Percentiles rank a stretch among this genome's conserved stretches.
Conservation (phyloP, 2,888 invertebrate genomes). For the Merodon equestris region DNA sequence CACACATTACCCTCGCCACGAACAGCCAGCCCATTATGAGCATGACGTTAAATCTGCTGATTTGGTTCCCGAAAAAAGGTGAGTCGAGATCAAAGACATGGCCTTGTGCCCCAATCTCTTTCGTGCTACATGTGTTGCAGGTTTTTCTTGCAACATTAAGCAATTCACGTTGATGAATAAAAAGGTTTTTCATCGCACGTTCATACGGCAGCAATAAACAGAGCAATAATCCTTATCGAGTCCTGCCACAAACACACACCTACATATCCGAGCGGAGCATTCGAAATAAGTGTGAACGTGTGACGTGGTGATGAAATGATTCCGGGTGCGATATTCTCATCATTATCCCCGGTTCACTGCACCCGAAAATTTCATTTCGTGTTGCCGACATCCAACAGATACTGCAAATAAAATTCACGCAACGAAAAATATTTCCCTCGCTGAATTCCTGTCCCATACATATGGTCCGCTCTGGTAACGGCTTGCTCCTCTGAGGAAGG, state of each 20-base stretch:
- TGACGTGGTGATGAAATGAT: constrained; percentile 63
- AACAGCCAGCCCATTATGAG: constrained; percentile 60
- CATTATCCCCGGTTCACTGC: constrained; percentile 66
- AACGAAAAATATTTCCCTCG: constrained; percentile 57
- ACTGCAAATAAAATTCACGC: constrained; percentile 65
- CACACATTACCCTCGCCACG: too few species aligned
- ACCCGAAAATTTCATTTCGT: constrained; percentile 43
- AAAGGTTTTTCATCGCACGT: constrained; percentile 39
- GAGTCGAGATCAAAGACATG: constrained; percentile 63
- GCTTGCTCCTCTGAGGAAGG: too few species aligned
- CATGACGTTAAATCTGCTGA: constrained; percentile 67
- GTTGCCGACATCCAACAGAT: constrained; percentile 52
- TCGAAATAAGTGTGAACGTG: constrained; percentile 8
- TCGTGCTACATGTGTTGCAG: constrained; percentile 46
- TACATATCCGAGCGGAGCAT: too few species aligned
- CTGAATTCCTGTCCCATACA: constrained; percentile 40
- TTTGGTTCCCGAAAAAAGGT: constrained; percentile 50
- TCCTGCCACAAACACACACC: constrained; percentile 32
- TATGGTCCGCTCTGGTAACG: background rate
- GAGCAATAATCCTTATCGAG: constrained; percentile 68
- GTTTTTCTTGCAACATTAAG: constrained; percentile 68
- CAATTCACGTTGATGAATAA: constrained; percentile 67
- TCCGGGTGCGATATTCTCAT: constrained; percentile 63
- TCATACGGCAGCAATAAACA: constrained; percentile 61
- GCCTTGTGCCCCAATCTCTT: constrained; percentile 1